Evolutionary conservation across 2,113 vertebrate species (phyloP), one percentile per base, ranked within the genome.

Genomic region (Tringa solitaria): DNA sequence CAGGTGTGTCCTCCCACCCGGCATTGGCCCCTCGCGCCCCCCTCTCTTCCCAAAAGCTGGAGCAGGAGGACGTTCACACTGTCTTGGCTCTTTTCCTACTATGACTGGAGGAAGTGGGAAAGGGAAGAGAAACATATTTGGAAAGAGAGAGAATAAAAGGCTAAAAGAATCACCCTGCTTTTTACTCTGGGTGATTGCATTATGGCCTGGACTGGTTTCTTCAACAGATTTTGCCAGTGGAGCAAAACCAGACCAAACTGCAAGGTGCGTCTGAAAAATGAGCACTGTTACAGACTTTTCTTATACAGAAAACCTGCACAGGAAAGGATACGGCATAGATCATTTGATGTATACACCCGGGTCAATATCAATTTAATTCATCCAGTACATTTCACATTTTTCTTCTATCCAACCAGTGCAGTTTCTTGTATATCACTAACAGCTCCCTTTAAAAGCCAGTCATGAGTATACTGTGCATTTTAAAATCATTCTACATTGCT

Each of bases 401-500:
- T 78, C 46, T 73, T 63, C 24, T n/a, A 15, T 12, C 43, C 60
- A 72, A 1, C 8, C 10, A 8, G 37, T 4, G 23, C 48, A 17
- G 10, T 75, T 81, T 45, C 76, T 48, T 53, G 9, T 37, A 1
- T 6, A 11, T 33, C n/a, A 30, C 28, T 37, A 81, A 48, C 14
- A 21, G 32, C n/a, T 90, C 35, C 16, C 24, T 43, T 22, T 53
- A 57, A 77, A 60, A 32, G 41, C 16, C 8, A 1, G 15, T 18
- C 64, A 27, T 9, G 79, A n/a, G 12, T 3, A 24, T 8, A 14
- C n/a, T 3, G 9, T 24, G 5, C 3, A 27, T 48, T 91, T 87
- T 85, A 7, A 68, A 90, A 87, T 45, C 22, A 14, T 19, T 26
- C 68, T 93, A 86, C 35, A 23, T 93, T 93, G 95, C 61, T 96